Percentiles rank a stretch among this genome's conserved stretches.
Conservation (phyloP, 2,888 invertebrate genomes). For the Ischnus inquisitorius region DNA sequence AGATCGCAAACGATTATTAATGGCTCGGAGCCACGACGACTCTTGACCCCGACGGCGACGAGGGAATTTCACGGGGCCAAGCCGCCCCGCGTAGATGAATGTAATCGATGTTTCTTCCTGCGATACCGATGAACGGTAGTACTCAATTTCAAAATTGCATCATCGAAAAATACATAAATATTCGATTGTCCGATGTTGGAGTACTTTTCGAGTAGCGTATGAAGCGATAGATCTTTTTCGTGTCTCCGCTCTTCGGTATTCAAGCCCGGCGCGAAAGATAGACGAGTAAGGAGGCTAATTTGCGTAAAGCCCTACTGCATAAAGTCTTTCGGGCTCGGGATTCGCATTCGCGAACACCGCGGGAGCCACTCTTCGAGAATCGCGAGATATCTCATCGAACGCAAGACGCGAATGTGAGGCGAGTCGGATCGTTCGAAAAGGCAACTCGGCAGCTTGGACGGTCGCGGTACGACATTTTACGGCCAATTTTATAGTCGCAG, state of each 20-base stretch:
- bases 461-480: conserved; percentile 66
- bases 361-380: neutral
- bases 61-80: conserved; percentile 43
- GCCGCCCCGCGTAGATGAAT: conserved; percentile 8
- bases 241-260: too few relatives aligned
- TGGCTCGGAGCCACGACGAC: conserved; percentile 79
- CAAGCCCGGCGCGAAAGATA: too few relatives aligned
- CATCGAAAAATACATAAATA: too few relatives aligned
- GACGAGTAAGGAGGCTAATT: conserved; percentile 42
- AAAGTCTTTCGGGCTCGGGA: conserved; percentile 36
- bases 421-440: conserved; percentile 15
- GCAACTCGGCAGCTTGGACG: neutral
- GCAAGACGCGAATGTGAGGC: neutral
- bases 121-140: neutral
- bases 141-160: neutral
- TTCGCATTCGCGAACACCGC: neutral
- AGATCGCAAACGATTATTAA: conserved; percentile 83
- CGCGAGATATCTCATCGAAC: neutral
- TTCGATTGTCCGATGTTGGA: too few relatives aligned
- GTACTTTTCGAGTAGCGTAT: too few relatives aligned
- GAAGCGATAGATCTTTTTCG: too few relatives aligned
- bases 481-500: conserved; percentile 73
- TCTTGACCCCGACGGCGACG: conserved; percentile 75
- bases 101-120: conserved; percentile 13
- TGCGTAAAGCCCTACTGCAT: conserved; percentile 59